A percentile compares a stretch with the other conserved stretches of the same genome.
phyloP scores from a whole-genome alignment of 2,113 vertebrate genomes.

The Microtus pennsylvanicus region DNA sequence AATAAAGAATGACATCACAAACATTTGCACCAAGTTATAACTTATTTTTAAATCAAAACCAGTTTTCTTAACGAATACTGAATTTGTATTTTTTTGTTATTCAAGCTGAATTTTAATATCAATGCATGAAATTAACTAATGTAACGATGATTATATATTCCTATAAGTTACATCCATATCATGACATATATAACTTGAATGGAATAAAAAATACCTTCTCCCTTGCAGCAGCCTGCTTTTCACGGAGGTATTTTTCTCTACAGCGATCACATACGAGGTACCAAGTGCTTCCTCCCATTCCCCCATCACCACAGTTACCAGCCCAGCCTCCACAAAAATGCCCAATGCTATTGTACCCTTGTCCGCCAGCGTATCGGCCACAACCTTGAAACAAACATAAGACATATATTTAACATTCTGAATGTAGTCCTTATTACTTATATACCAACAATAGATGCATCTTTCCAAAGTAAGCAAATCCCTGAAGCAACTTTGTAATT shows the following conservation, averaged over 20 bases:
- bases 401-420: background rate
- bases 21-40: background rate
- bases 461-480: constrained; percentile 51
- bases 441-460: background rate
- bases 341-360: constrained; percentile 99
- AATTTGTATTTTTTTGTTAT: background rate
- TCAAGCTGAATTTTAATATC: constrained; percentile 30
- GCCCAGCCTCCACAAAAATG: constrained; percentile 99
- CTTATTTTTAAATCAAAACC: constrained; percentile 34
- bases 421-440: background rate
- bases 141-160: background rate
- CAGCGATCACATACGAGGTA: constrained; percentile 98
- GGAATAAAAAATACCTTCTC: constrained; percentile 92
- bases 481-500: background rate
- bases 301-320: constrained; percentile 98
- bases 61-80: background rate
- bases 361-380: constrained; percentile 97
- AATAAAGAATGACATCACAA: constrained; percentile 14
- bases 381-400: constrained; percentile 88
- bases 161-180: constrained; percentile 3
- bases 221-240: constrained; percentile 97
- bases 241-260: constrained; percentile 97
- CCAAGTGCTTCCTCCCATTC: constrained; percentile 99
- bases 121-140: background rate
- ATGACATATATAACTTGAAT: background rate